Conservation (phyloP, 2,888 invertebrate genomes). For the Pheosia gnoma region DNA sequence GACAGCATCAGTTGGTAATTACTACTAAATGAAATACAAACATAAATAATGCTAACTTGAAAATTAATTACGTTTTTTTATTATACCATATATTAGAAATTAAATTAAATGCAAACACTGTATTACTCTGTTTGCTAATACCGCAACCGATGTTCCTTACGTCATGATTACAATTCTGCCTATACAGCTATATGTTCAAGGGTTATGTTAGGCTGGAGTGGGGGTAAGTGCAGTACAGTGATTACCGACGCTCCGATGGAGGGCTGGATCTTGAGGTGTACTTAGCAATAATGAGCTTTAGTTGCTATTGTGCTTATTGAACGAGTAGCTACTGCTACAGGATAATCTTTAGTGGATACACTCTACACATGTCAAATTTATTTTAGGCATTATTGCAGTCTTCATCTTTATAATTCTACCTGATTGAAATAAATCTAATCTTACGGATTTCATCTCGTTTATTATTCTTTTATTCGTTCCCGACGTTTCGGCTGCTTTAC, state of each 20-base stretch:
- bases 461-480: too few relatives aligned
- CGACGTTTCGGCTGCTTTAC: too few relatives aligned
- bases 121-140: neutral
- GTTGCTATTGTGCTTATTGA: conserved; percentile 4
- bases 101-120: too few relatives aligned
- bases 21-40: too few relatives aligned
- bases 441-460: too few relatives aligned
- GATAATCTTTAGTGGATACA: neutral
- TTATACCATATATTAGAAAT: too few relatives aligned
- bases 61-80: too few relatives aligned
- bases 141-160: neutral
- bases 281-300: conserved; percentile 8
- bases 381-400: neutral
- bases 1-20: too few relatives aligned
- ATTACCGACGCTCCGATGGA: conserved; percentile 4
- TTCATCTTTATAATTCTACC: too few relatives aligned
- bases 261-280: conserved; percentile 1
- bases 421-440: too few relatives aligned
- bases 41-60: too few relatives aligned
- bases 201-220: conserved; percentile 3
- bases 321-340: neutral
- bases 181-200: conserved; percentile 1
- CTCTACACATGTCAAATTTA: neutral
- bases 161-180: neutral
- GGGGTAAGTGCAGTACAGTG: conserved; percentile 6